Evolutionary conservation across 2,113 vertebrate genomes (phyloP), one percentile per base, ranked within the genome.

Genomic region (Varanus salvator): DNA sequence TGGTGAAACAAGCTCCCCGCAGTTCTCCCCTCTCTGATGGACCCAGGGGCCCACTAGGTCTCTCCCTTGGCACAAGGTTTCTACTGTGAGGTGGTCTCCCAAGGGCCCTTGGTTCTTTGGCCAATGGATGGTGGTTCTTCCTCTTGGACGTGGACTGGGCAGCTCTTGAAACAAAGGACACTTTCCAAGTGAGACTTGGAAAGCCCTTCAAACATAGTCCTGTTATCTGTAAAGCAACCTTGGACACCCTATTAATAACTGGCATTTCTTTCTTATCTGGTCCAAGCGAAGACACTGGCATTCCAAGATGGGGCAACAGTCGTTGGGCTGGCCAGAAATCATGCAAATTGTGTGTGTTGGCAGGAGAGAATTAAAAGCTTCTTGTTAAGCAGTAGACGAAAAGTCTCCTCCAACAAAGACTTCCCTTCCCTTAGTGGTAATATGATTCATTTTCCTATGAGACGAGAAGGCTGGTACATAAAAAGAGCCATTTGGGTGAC

Each of bases 401-500:
- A 93, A 93, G 96, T 91, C 96, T 96, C 94, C 96, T 95, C 93
- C 92, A 95, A 96, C 95, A 97, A 96, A 97, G 92, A 90, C 94
- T 93, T 92, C 94, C 92, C 94, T 95, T 95, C 94, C 95, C 94
- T 94, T 95, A 91, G 90, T 95, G 94, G 96, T 95, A 96, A 97
- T 95, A 95, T 92, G 93, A 96, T 95, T 96, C 95, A 96, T 97
- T 97, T 96, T 94, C 94, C 92, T 96, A 95, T 95, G 96, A 97
- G 78, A 97, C 96, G 97, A 97, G 97, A 94, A 95, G 97, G 94
- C 96, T 96, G 96, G 95, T 97, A 95, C 96, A 94, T 92, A 95
- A 97, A 97, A 95, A 94, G 96, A 94, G 96, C 97, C 97, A 97
- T 98, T 97, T 97, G 97, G 93, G 97, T 97, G 97, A 98, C 98